phyloP scores from a whole-genome alignment of 2,113 vertebrate genomes.

The Ivindomyrus marchei region DNA sequence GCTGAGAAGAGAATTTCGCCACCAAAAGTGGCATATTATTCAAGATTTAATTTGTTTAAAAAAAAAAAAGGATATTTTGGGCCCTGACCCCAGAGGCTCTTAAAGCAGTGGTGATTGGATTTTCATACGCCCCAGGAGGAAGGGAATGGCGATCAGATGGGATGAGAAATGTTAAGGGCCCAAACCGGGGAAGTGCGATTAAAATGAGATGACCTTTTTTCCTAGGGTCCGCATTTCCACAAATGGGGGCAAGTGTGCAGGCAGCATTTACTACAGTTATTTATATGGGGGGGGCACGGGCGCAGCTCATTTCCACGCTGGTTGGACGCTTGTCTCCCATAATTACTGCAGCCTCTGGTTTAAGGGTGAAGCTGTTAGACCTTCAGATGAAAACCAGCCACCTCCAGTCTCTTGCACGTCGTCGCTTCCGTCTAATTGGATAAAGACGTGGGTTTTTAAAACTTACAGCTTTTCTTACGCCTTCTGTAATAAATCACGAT shows the following conservation, averaged over 20 bases:
- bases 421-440: background rate
- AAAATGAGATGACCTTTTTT: conserved; percentile 35
- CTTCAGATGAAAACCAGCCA: background rate
- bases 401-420: background rate
- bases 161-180: conserved; percentile 21
- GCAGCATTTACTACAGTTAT: conserved; percentile 27
- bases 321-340: background rate
- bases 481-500: background rate
- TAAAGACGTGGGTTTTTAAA: background rate
- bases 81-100: conserved; percentile 17
- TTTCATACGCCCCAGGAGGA: conserved; percentile 16
- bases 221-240: conserved; percentile 25
- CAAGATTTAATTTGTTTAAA: conserved; percentile 31
- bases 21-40: conserved; percentile 39
- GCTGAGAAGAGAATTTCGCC: conserved; percentile 30
- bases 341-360: background rate
- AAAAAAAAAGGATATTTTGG: conserved; percentile 19
- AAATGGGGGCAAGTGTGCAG: conserved; percentile 26
- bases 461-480: background rate
- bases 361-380: background rate
- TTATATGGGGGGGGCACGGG: conserved; percentile 7
- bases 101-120: conserved; percentile 31
- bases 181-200: conserved; percentile 35
- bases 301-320: background rate
- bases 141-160: conserved; percentile 29